Percentiles rank a stretch among this genome's conserved stretches.
Evolutionary conservation across 2,888 invertebrate genomes (phyloP).

Genomic region (Pelosia muscerda): DNA sequence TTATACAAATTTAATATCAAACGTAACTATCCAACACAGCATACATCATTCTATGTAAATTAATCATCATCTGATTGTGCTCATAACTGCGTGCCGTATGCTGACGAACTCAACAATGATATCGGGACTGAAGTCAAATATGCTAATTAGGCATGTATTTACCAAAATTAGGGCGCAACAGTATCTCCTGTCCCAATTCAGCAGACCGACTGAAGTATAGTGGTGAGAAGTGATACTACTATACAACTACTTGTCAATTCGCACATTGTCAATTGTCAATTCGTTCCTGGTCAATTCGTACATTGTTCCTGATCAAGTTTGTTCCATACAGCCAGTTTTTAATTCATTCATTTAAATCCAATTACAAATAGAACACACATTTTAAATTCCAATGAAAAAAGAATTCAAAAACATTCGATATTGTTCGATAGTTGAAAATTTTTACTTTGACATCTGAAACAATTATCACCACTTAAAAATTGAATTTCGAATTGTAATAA

Average conservation of each 20-base stretch:
- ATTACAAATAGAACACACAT: too few relatives aligned
- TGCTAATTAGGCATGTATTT: background rate
- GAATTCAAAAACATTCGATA: background rate
- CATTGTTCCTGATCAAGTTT: too few relatives aligned
- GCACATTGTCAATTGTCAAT: too few relatives aligned
- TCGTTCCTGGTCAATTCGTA: too few relatives aligned
- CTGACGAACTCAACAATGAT: slow-evolving; percentile 6
- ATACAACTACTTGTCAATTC: too few relatives aligned
- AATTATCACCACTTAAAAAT: background rate
- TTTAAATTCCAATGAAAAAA: background rate
- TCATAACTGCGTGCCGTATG: background rate
- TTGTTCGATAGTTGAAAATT: background rate
- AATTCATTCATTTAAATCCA: too few relatives aligned
- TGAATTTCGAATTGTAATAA: background rate
- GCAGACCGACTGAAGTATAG: too few relatives aligned
- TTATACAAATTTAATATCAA: background rate
- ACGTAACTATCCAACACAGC: background rate
- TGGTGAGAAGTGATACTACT: too few relatives aligned
- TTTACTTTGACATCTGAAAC: background rate
- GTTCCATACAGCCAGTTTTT: too few relatives aligned
- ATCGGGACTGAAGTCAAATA: background rate
- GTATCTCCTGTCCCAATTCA: too few relatives aligned
- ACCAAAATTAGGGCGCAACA: too few relatives aligned
- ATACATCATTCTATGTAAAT: background rate
- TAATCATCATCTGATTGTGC: slow-evolving; percentile 10